Evolutionary conservation across 2,797 vertebrate species (phyloP), one percentile per base, ranked within the genome.

Genomic region (Nyctalus aviator): DNA sequence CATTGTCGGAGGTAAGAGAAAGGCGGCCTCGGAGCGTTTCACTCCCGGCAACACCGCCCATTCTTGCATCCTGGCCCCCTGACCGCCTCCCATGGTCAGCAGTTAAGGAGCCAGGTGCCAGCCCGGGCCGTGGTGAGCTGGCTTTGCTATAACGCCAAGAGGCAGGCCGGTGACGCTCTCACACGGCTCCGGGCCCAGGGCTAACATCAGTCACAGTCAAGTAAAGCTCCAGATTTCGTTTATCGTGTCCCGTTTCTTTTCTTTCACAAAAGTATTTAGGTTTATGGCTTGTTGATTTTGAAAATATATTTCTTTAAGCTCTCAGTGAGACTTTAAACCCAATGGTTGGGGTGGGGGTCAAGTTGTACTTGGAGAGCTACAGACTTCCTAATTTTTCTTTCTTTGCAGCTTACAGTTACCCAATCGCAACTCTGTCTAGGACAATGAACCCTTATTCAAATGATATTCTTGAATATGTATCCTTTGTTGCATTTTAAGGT

Each of bases 391-490:
- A 93, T 88, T 92, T 32, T 95, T 69, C 92, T 83, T 37, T 97
- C 95, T 85, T 82, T 92, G 3, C 98, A 99, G 99, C 99, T 18
- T 97, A 99, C 98, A 99, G 98, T 96, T 99, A 99, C 84, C 99
- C 99, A 64, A 98, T 99, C 18, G 97, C 99, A 85, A 98, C 94
- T 0, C 97, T 99, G 6, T 99, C 99, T 12, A 98, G 99, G 88
- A 99, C 99, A 11, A 99, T 99, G 99, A 99, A 99, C 93, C 99
- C 99, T 0, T 99, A 99, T 66, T 99, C 98, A 71, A 99, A 98
- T 87, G 99, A 98, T 88, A 98, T 99, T 97, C 98, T 99, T 96
- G 97, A 99, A 97, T 99, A 99, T 11, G 99, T 99, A 99, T 99
- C 99, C 99, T 99, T 99, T 91, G 5, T 23, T n/a, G 88, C 59